Base-by-base conservation (phyloP, 2,888 invertebrate species). In the Archips xylosteana region DNA sequence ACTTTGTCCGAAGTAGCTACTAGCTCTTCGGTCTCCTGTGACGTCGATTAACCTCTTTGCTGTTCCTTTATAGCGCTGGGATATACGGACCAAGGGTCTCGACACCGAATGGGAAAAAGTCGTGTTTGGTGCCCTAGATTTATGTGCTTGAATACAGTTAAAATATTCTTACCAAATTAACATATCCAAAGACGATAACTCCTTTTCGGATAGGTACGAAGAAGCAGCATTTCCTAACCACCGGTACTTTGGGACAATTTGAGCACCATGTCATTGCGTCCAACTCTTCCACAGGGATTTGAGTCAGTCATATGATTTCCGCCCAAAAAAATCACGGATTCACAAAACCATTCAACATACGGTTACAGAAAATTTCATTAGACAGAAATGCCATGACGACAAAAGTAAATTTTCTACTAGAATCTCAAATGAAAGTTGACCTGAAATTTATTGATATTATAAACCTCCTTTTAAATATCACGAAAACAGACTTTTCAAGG, bases 101-200 rank as follows among this genome's bases (percentile, higher is more conserved):
- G n/a, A n/a, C n/a, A n/a, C n/a, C n/a, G n/a, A n/a, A n/a, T n/a
- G n/a, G n/a, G n/a, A n/a, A n/a, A n/a, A n/a, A n/a, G n/a, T n/a
- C n/a, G n/a, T n/a, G n/a, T n/a, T n/a, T n/a, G n/a, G n/a, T n/a
- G n/a, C n/a, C n/a, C n/a, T n/a, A n/a, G n/a, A n/a, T n/a, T n/a
- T n/a, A n/a, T n/a, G 23, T 23, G 23, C 23, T 23, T 23, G 23
- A 23, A 23, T 23, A 1, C 23, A 23, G 23, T 23, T 23, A 23
- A 23, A 23, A 36, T 36, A 36, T 36, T 86, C 91, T 86, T 77
- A 91, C 91, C 82, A 91, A 83, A 81, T 90, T 89, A 71, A 87
- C 83, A 78, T 91, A 91, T 79, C 88, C 91, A 76, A 90, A 89
- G 68, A 90, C 87, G 61, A 85, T 85, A 8, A 91, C 85, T 13